Evolutionary conservation across 2,113 vertebrate genomes (phyloP).

Genomic region (Micronycteris hirsuta): DNA sequence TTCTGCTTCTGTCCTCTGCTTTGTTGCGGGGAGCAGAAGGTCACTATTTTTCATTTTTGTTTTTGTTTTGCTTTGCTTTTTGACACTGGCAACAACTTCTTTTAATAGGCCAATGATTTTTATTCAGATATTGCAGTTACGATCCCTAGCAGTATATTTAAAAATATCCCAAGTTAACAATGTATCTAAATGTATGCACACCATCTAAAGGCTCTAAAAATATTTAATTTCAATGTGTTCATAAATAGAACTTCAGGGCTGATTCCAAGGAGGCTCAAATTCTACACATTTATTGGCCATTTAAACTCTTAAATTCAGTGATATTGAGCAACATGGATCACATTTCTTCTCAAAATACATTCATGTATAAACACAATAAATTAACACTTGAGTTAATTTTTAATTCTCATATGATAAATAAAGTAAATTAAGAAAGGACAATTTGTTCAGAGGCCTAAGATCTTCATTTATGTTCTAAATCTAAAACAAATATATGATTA

Average conservation of each 20-base stretch:
- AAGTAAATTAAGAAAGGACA: background rate
- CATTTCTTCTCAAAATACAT: background rate
- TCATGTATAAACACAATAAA: background rate
- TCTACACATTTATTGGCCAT: background rate
- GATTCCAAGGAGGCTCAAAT: background rate
- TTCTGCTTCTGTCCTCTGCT: background rate
- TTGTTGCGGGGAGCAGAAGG: background rate
- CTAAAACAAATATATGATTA: slow-evolving; percentile 22
- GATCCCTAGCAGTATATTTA: background rate
- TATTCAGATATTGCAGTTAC: background rate
- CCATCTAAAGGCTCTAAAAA: background rate
- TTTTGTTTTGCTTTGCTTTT: background rate
- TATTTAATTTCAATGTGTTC: background rate
- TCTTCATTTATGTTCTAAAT: slow-evolving; percentile 17
- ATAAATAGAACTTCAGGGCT: background rate
- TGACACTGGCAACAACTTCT: background rate
- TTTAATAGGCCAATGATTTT: slow-evolving; percentile 26
- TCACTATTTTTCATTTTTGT: background rate
- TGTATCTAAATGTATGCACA: background rate
- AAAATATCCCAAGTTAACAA: background rate
- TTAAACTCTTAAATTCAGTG: background rate
- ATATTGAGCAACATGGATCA: background rate
- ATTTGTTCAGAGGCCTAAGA: background rate
- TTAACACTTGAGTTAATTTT: slow-evolving; percentile 33
- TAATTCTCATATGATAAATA: slow-evolving; percentile 24